Evolutionary conservation across 2,113 vertebrate genomes (phyloP), one percentile per base, ranked within the genome.

Genomic region (Zootoca vivipara): DNA sequence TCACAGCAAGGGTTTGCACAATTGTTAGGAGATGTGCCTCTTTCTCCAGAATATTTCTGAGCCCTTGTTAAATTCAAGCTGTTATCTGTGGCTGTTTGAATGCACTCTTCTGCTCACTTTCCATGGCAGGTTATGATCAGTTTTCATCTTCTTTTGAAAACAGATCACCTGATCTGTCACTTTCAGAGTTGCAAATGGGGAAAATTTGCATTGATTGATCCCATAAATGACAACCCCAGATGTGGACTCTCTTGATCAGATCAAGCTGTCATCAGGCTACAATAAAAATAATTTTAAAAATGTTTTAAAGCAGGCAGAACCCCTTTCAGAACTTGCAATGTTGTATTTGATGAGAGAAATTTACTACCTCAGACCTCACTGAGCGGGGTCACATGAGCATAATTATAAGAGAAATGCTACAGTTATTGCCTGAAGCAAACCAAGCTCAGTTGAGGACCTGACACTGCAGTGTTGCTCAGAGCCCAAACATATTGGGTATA

Each of bases 381-480:
- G 24, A 64, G 52, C 10, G 15, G 26, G 18, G 52, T 33, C 3
- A 2, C 28, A 40, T 1, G 42, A 15, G 46, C n/a, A 58, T 38
- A 85, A 86, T 7, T 89, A 24, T 79, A 86, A 78, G 58, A 83
- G 84, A 30, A 46, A n/a, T 15, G 30, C 22, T 89, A 67, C 1
- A 24, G 89, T 87, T 84, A 13, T 22, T 82, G n/a, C 82, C 82
- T 80, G 93, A 56, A 89, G 73, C 67, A 79, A 85, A 64, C 69
- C 42, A 42, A 40, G 64, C 52, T 56, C 1, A 0, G 16, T 0
- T 85, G 0, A 69, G 24, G 13, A 82, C 64, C 73, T 85, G 1
- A 70, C 38, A 46, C 52, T 40, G 28, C 46, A 40, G 40, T 35
- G 42, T 22, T 46, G 78, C 82, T 46, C 33, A 30, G 65, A 33